Base-by-base conservation (phyloP, 2,797 vertebrate species). In the Crenuchus spilurus region DNA sequence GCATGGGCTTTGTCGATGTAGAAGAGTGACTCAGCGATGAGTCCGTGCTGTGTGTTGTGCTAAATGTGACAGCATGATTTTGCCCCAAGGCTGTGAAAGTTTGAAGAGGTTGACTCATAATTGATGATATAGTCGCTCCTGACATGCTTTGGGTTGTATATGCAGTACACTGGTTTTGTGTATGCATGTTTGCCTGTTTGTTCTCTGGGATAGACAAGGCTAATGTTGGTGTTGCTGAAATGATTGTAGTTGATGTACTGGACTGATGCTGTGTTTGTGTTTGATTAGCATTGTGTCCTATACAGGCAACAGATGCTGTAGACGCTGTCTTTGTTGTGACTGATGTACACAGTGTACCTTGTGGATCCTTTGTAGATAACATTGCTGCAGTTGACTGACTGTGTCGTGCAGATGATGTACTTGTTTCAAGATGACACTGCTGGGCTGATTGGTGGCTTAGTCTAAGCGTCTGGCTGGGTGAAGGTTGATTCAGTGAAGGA, bases 91-190 rank as follows among this genome's bases (percentile, higher is more conserved):
- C 41, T 20, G 20, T 44, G 48, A 51, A 39, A 20, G 74, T 75
- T 80, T 79, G 77, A 0, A 68, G 67, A n/a, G 77, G 42, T 8
- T 76, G 62, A 49, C 16, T 54, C 16, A 85, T 76, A 51, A 77
- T 30, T 22, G 48, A 82, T 35, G 85, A 64, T 71, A 78, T 84
- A 79, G 80, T 66, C 26, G n/a, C 31, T 14, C 75, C 26, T 20
- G 71, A 20, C 33, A 13, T 52, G 9, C 22, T 64, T 44, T 74
- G 44, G 8, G 37, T 11, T 11, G 20, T 51, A 49, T 35, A 14
- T 51, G 16, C 46, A 44, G 28, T 61, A n/a, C 37, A 10, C 42
- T 62, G 68, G 18, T 62, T 24, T 58, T 79, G 61, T 14, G n/a
- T 26, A 10, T 4, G 13, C 37, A 39, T 31, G 62, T 31, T 20